These are phyloP conservation scores for Gavialis gangeticus DNA, from an alignment of 2,113 vertebrate genomes.

Conservation along the genomic window DNA sequence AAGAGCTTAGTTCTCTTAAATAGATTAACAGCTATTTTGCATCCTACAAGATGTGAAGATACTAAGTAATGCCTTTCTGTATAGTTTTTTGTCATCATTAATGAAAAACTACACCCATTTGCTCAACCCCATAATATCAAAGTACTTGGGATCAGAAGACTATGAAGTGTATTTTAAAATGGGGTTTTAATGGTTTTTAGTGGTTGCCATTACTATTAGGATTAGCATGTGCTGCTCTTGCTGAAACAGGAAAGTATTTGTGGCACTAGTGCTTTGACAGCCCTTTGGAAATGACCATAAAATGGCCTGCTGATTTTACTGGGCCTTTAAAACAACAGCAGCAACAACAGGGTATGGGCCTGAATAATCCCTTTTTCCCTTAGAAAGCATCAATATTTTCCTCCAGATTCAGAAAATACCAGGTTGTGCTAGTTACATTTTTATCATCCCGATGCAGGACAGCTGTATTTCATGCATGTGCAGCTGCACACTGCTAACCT, in stretches of 20 bases:
- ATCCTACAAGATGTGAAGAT: not conserved
- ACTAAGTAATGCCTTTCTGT: not conserved
- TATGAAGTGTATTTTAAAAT: not conserved
- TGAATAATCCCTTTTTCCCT: not conserved
- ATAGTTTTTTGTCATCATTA: not conserved
- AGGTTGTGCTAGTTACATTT: not conserved
- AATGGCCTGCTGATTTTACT: not conserved
- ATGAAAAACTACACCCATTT: not conserved
- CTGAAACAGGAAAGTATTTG: conserved; percentile 34
- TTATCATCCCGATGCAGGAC: not conserved
- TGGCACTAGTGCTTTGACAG: conserved; percentile 20
- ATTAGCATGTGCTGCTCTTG: not conserved
- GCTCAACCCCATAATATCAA: not conserved
- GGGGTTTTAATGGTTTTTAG: not conserved
- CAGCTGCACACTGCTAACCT: conserved; percentile 6
- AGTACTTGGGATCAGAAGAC: not conserved
- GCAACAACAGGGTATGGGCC: not conserved
- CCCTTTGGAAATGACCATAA: not conserved
- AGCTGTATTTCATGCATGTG: not conserved
- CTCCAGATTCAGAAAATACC: conserved; percentile 9
- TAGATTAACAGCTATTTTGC: not conserved
- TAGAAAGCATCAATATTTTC: not conserved
- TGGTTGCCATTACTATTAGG: conserved; percentile 1
- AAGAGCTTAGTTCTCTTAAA: not conserved
- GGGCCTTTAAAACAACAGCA: not conserved